Evolutionary conservation across 2,797 vertebrate genomes (phyloP).

Genomic region (Acanthopagrus latus): DNA sequence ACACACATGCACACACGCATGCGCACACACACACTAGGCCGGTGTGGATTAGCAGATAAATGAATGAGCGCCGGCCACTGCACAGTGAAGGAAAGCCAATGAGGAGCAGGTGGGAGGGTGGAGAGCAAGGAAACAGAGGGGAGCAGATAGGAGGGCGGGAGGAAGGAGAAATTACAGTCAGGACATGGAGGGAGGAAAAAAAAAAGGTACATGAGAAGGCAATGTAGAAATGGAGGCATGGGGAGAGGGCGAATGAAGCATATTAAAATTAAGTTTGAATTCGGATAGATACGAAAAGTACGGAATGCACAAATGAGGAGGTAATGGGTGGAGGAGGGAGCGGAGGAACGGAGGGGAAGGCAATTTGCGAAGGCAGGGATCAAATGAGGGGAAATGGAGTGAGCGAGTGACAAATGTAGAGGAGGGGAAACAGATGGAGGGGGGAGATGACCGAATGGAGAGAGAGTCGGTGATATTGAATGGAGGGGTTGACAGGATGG

Average conservation of each 20-base stretch:
- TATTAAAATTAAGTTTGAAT: constrained; percentile 41
- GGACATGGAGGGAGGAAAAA: constrained; percentile 25
- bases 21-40: constrained; percentile 12
- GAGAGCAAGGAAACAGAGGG: constrained; percentile 2
- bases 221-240: constrained; percentile 1
- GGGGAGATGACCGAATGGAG: constrained; percentile 25
- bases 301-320: constrained; percentile 46
- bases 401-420: constrained; percentile 30
- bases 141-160: constrained; percentile 14
- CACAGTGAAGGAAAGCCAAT: constrained; percentile 19
- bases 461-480: constrained; percentile 7
- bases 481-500: constrained; percentile 5
- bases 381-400: constrained; percentile 37
- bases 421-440: constrained; percentile 41
- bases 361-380: constrained; percentile 34
- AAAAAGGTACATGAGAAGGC: constrained; percentile 3
- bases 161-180: constrained; percentile 38
- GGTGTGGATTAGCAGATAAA: constrained; percentile 58
- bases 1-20: constrained; percentile 16
- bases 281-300: constrained; percentile 29
- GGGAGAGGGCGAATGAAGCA: constrained; percentile 5
- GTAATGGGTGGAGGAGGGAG: constrained; percentile 33
- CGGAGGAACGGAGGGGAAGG: constrained; percentile 20
- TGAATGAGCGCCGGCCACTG: constrained; percentile 53
- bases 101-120: constrained; percentile 27